Conservation (phyloP, 2,113 vertebrate genomes). For the Tyrannus savana region DNA sequence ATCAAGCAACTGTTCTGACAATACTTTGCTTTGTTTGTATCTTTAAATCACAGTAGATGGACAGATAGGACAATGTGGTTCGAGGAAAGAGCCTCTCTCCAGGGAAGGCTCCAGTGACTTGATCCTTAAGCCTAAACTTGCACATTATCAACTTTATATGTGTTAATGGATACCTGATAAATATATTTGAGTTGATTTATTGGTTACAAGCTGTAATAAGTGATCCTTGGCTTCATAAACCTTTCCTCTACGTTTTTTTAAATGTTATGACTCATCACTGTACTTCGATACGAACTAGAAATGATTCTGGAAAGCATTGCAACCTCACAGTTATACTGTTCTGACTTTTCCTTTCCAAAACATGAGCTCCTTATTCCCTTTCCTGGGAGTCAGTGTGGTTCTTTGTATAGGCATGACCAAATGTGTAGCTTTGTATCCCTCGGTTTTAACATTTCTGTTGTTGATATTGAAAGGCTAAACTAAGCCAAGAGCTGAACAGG, state of each 20-base stretch:
- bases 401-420: rapidly evolving
- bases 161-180: background rate
- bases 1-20: background rate
- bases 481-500: background rate
- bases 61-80: background rate
- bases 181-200: background rate
- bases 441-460: background rate
- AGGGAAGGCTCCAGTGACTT: background rate
- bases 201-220: background rate
- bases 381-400: background rate
- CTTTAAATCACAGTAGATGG: background rate
- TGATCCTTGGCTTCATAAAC: background rate
- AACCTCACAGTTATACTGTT: background rate
- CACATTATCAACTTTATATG: background rate
- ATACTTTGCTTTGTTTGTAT: background rate
- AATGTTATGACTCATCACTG: rapidly evolving
- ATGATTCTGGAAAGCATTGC: background rate
- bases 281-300: background rate
- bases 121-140: background rate
- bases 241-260: background rate
- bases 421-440: background rate
- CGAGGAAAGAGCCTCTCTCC: background rate
- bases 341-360: background rate
- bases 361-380: background rate
- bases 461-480: background rate